phyloP scores from a whole-genome alignment of 2,113 vertebrate species.

The Enhydra lutris region DNA sequence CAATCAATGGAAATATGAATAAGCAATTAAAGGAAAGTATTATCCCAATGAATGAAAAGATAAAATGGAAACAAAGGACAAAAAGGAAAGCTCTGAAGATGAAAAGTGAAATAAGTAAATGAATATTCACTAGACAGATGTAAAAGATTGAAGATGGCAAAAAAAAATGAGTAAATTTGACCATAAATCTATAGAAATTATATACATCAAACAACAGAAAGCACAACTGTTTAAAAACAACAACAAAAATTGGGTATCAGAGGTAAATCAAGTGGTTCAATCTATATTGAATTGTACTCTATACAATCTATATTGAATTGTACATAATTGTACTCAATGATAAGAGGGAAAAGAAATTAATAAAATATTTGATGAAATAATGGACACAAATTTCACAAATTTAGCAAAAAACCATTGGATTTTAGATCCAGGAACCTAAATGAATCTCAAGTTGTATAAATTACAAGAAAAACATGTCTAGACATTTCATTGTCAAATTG shows the following conservation, averaged over 20 bases:
- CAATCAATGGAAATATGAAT: neutral
- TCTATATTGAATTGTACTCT: neutral
- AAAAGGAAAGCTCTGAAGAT: neutral
- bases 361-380: neutral
- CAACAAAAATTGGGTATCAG: neutral
- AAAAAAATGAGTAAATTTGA: neutral
- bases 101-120: neutral
- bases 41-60: neutral
- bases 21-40: neutral
- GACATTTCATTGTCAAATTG: neutral
- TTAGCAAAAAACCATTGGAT: neutral
- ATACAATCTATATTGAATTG: no score
- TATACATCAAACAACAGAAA: neutral
- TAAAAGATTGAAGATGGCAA: neutral
- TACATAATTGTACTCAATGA: neutral
- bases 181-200: neutral
- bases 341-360: neutral
- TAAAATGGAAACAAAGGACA: neutral
- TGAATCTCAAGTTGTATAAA: neutral
- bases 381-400: neutral
- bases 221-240: neutral
- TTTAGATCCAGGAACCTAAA: neutral
- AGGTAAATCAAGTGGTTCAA: neutral
- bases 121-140: neutral
- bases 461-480: neutral